Base-by-base conservation (phyloP, 2,113 vertebrate species). In the Erythrolamprus reginae region DNA sequence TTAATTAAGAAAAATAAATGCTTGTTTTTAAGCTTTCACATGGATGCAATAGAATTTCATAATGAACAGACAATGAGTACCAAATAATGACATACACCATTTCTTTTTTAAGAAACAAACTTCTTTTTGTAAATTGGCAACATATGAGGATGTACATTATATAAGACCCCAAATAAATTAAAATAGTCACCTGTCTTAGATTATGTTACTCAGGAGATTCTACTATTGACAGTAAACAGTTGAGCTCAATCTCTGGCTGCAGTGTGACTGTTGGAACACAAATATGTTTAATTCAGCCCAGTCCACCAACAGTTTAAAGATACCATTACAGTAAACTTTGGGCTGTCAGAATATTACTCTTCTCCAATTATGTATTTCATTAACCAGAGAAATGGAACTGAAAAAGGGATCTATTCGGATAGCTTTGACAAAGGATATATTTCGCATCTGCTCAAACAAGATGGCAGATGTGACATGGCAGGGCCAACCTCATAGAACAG, bases 201-300 rank as follows among this genome's bases (percentile, higher is more conserved):
- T 92, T 91, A 61, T 87, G 52, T 87, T 82, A 87, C 52, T 87
- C 45, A 50, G 61, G 61, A 89, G 84, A 82, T 87, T 89, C 87
- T 56, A 26, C 70, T 58, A 83, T 42, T 86, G 88, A 89, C 88
- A 83, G 58, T 89, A 87, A 82, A 87, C 84, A 61, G 61, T 45
- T 92, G 88, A 82, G 52, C 61, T 92, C 88, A 89, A 38, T 82
- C 61, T 42, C 82, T 89, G 91, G 52, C 61, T 86, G 23, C 38
- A 89, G 61, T 47, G 82, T 87, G 65, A 83, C 53, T 84, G 70
- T 83, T 91, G 90, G 77, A 88, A 28, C 19, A 88, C n/a, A 84
- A 84, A 47, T 19, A 33, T 12, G 9, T 58, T 88, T 91, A 55
- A 91, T 84, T 84, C 77, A 61, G n/a, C 19, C 58, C 52, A 45